Conservation (phyloP, 2,888 invertebrate genomes). For the Drosophila quinaria region DNA sequence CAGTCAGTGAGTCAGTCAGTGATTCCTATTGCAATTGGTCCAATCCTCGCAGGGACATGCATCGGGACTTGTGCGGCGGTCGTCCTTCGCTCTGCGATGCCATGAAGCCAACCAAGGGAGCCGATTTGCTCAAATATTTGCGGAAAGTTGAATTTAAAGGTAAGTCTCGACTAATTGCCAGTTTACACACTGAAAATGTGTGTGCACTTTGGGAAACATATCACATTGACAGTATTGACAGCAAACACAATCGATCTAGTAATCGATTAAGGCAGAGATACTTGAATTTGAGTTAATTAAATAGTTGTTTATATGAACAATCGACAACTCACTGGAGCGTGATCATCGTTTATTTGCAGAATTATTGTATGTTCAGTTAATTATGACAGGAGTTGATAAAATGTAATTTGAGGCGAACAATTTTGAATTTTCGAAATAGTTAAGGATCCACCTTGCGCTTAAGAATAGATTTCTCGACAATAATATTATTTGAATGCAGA, state of each 20-base stretch:
- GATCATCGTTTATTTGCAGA: too few species aligned
- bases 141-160: constrained; percentile 95
- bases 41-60: constrained; percentile 91
- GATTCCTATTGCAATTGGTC: constrained; percentile 11
- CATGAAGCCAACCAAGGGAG: constrained; percentile 96
- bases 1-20: too few species aligned
- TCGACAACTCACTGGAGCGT: too few species aligned
- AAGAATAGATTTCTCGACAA: too few species aligned
- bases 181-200: not conserved
- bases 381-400: too few species aligned
- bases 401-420: too few species aligned
- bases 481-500: too few species aligned
- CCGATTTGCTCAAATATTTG: constrained; percentile 92
- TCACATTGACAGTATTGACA: not conserved
- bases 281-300: too few species aligned
- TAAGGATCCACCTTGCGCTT: too few species aligned
- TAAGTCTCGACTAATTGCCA: constrained; percentile 85
- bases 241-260: not conserved
- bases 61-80: constrained; percentile 91
- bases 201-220: not conserved
- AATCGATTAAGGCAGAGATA: not conserved
- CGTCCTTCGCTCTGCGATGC: constrained; percentile 92
- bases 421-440: too few species aligned
- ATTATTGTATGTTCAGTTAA: too few species aligned
- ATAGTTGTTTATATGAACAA: too few species aligned